phyloP scores from a whole-genome alignment of 23 tunicate genomes.

The Trididemnum miniatum region DNA sequence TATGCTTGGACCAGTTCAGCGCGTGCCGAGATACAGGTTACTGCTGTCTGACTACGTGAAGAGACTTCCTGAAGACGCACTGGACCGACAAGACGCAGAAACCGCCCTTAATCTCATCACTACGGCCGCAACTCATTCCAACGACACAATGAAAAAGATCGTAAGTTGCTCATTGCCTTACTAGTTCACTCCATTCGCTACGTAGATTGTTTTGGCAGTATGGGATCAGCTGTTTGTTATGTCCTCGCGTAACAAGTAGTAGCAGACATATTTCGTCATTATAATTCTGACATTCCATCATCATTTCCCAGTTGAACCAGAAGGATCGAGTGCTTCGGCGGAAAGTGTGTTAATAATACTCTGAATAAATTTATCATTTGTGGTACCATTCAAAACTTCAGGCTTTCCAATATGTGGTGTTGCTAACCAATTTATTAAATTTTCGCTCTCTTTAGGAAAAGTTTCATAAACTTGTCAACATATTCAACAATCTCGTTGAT shows the following conservation, averaged over 20 bases:
- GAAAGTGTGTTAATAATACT: neutral
- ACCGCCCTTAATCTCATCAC: conserved; percentile 82
- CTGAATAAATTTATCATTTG: neutral
- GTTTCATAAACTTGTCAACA: conserved; percentile 70
- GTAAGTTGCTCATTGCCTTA: conserved; percentile 42
- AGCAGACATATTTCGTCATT: conserved; percentile 65
- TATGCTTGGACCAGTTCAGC: conserved; percentile 91
- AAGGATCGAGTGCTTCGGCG: neutral
- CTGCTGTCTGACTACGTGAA: conserved; percentile 86
- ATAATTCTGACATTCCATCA: conserved; percentile 48
- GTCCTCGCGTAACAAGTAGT: conserved; percentile 69
- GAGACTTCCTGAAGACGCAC: conserved; percentile 73
- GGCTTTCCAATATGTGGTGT: neutral
- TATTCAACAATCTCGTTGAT: conserved; percentile 80
- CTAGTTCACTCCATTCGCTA: neutral
- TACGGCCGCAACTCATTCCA: conserved; percentile 80
- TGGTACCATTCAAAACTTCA: neutral
- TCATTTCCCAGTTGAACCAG: conserved; percentile 67
- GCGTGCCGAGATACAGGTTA: conserved; percentile 80
- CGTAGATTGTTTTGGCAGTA: no score
- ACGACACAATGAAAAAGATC: conserved; percentile 87
- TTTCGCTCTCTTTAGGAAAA: conserved; percentile 73
- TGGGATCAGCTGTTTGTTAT: conserved; percentile 77
- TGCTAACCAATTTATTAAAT: no score
- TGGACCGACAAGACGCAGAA: conserved; percentile 59